Evolutionary conservation across 1,140 invertebrate species (phyloP).

Genomic region (Nylanderia fulva): DNA sequence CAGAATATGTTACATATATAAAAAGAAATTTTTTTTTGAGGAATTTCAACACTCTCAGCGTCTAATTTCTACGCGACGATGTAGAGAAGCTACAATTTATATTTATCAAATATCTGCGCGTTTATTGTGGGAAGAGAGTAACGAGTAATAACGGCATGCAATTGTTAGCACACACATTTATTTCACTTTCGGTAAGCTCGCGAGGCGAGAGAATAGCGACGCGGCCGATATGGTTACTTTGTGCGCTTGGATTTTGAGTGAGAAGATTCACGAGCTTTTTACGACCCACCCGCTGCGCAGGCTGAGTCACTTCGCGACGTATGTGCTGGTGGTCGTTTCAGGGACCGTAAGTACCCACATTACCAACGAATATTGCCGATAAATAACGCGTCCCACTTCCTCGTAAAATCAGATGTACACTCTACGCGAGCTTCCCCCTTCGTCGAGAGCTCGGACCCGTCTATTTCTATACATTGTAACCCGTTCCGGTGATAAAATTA

Average conservation of each 20-base stretch:
- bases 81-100: neutral
- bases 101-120: neutral
- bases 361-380: slow-evolving; percentile 66
- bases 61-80: neutral
- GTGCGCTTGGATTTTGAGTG: slow-evolving; percentile 60
- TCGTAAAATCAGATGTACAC: slow-evolving; percentile 62
- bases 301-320: slow-evolving; percentile 56
- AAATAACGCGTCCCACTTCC: slow-evolving; percentile 65
- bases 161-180: slow-evolving; percentile 7
- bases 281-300: slow-evolving; percentile 39
- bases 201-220: neutral
- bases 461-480: slow-evolving; percentile 63
- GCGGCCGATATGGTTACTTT: slow-evolving; percentile 23
- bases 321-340: slow-evolving; percentile 57
- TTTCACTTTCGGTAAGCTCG: neutral
- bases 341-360: slow-evolving; percentile 57
- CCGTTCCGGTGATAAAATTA: slow-evolving; percentile 48
- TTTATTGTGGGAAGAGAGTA: neutral
- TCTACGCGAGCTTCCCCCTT: neutral
- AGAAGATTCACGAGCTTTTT: slow-evolving; percentile 56
- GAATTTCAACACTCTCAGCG: too few species aligned
- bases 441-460: slow-evolving; percentile 21
- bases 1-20: too few species aligned
- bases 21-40: too few species aligned
- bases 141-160: neutral